phyloP scores from a whole-genome alignment of 2,888 invertebrate species.

The Acanthosepion pharaonis region DNA sequence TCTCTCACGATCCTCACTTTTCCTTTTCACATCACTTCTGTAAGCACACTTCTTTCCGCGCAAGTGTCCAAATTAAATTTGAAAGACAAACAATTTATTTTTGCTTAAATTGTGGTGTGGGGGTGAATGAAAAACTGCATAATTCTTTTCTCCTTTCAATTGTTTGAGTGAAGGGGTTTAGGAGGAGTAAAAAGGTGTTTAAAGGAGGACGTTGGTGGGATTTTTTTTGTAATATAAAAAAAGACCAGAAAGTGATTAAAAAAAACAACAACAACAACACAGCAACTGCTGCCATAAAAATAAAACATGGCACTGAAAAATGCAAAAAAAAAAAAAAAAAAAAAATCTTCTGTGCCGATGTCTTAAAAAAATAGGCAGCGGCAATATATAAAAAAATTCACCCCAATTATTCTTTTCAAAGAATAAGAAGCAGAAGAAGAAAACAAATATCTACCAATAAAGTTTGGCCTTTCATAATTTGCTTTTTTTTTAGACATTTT shows the following conservation, averaged over 20 bases:
- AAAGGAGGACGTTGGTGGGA: neutral
- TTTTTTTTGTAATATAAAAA: constrained; percentile 13
- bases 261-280: neutral
- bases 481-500: neutral
- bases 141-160: constrained; percentile 33
- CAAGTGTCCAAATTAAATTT: neutral
- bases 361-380: constrained; percentile 13
- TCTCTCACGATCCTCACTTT: neutral
- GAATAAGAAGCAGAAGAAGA: neutral
- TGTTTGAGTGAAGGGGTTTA: neutral
- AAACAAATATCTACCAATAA: neutral
- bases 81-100: constrained; percentile 33
- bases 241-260: constrained; percentile 9
- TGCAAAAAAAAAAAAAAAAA: neutral
- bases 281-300: neutral
- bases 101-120: neutral
- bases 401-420: neutral
- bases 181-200: neutral
- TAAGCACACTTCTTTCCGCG: neutral
- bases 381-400: neutral
- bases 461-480: constrained; percentile 18
- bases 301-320: constrained; percentile 7
- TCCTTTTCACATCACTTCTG: neutral
- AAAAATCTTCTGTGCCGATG: neutral
- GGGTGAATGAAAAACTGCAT: constrained; percentile 1